Evolutionary conservation across 1,140 invertebrate genomes (phyloP), one percentile per base, ranked within the genome.

Genomic region (Agrypnia vestita): DNA sequence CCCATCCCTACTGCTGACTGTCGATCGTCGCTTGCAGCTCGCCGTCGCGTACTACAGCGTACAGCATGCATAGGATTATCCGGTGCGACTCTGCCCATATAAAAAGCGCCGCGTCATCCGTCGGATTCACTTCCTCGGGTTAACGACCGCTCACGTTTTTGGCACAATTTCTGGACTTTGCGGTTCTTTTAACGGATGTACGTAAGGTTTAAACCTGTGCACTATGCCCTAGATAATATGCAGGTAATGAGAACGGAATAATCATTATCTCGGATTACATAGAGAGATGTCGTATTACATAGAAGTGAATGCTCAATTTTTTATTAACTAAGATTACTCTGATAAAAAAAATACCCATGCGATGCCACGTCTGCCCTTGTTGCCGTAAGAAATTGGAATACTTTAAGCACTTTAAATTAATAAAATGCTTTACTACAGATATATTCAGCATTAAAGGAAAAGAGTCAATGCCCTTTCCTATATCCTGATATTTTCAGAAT

Each of bases 141-240:
- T 74, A 71, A 75, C 46, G 72, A 80, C 72, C 79, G 72, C 62
- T 55, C 61, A 69, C 47, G 59, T 55, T 76, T 80, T 80, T 51
- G 79, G 62, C 73, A 67, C 46, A 55, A 69, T 80, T 80, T 61
- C 21, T 67, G 11, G 11, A 62, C 7, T 35, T 21, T 74, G 71
- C 77, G 67, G 67, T 79, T 80, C 71, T 80, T 74, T 55, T 80
- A 80, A 80, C 78, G 78, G 78, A 75, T 71, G 17, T 53, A 25
- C 21, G 72, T 56, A 19, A 8, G 15, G 15, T 19, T 64, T 49
- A 51, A 53, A 25, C 10, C 46, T 64, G 59, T 59, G 56, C 53
- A 59, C 17, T 56, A 56, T 44, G 56, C 7, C 73, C 55, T 46
- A 62, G 15, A 62, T 75, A 12, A 10, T 17, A 69, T 8, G 25